Percentiles rank a stretch among this genome's conserved stretches.
phyloP scores from a whole-genome alignment of 2,888 invertebrate species.

The Scrobipalpa atriplicella region DNA sequence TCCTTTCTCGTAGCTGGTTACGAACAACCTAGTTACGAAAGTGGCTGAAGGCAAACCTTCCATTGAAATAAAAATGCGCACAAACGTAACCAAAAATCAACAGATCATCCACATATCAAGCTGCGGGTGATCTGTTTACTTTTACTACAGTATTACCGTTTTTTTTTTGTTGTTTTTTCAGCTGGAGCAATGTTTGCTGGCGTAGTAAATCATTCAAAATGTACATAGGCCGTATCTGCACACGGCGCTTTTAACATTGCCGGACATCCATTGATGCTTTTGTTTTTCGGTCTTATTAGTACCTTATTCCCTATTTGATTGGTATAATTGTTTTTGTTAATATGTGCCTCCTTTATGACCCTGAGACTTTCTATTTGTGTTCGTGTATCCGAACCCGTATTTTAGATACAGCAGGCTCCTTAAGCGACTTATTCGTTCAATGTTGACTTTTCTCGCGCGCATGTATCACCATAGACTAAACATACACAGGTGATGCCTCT shows the following conservation, averaged over 20 bases:
- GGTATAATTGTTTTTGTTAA: not conserved
- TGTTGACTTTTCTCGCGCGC: constrained; percentile 10
- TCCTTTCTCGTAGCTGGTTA: too few species aligned
- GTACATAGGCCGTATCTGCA: not conserved
- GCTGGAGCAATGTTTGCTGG: constrained; percentile 5
- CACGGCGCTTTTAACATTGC: too few species aligned
- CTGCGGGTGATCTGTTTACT: not conserved
- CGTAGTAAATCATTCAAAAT: not conserved
- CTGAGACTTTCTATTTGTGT: too few species aligned
- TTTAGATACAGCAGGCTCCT: not conserved
- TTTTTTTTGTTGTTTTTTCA: constrained; percentile 5
- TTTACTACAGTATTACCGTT: not conserved
- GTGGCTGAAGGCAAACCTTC: too few species aligned
- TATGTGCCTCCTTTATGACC: too few species aligned
- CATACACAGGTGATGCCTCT: constrained; percentile 20
- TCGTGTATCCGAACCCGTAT: not conserved
- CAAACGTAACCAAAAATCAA: not conserved
- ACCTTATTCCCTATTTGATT: too few species aligned
- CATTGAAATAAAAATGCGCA: too few species aligned
- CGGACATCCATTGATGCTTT: too few species aligned
- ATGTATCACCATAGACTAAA: constrained; percentile 19
- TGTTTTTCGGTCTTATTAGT: not conserved
- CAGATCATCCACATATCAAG: not conserved
- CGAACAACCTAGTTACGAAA: too few species aligned
- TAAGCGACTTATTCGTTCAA: not conserved